Evolutionary conservation across 2,888 invertebrate genomes (phyloP).

Genomic region (Cyclophora albipunctata): DNA sequence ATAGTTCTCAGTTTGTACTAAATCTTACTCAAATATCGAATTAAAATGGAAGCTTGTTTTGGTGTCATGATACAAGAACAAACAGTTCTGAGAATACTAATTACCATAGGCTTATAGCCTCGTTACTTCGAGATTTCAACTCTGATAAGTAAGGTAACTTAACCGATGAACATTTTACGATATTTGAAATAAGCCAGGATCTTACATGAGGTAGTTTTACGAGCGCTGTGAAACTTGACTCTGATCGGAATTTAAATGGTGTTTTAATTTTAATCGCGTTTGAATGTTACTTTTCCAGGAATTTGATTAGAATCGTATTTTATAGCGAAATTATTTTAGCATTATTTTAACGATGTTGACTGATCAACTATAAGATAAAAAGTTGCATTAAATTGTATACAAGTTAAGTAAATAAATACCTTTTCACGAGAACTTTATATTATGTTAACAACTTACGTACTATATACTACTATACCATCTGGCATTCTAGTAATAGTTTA

Average conservation of each 20-base stretch:
- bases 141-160: constrained; percentile 8
- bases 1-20: neutral
- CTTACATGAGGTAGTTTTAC: constrained; percentile 18
- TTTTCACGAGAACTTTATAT: too few species aligned
- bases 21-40: constrained; percentile 1
- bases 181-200: constrained; percentile 14
- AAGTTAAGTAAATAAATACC: too few species aligned
- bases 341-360: too few species aligned
- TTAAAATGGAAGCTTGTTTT: neutral
- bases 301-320: neutral
- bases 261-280: constrained; percentile 9
- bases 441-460: too few species aligned
- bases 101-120: constrained; percentile 1
- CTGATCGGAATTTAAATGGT: constrained; percentile 21
- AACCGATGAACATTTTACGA: constrained; percentile 12
- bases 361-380: too few species aligned
- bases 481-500: too few species aligned
- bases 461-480: too few species aligned
- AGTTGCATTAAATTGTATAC: too few species aligned
- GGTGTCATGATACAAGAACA: constrained; percentile 1
- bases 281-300: neutral
- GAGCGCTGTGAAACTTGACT: constrained; percentile 11
- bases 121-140: constrained; percentile 4
- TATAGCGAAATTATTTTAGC: too few species aligned
- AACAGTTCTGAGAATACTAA: constrained; percentile 3